A percentile compares a stretch with the other conserved stretches of the same genome.
Evolutionary conservation across 2,888 invertebrate genomes (phyloP).

Genomic region (Quadroppia sp.): DNA sequence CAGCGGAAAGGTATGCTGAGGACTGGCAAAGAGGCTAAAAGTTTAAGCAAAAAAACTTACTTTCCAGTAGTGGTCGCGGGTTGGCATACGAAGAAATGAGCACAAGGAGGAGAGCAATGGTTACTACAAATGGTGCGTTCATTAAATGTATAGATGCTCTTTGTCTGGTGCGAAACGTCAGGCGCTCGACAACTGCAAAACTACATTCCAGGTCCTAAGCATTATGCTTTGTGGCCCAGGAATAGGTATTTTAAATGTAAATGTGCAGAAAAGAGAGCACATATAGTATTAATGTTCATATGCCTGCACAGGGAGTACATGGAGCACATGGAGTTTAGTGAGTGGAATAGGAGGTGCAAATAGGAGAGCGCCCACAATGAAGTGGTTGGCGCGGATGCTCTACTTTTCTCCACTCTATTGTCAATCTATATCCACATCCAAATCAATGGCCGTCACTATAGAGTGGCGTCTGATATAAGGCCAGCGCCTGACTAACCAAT

Average conservation of each 20-base stretch:
- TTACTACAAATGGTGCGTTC: not conserved
- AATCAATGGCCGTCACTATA: not conserved
- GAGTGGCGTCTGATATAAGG: not conserved
- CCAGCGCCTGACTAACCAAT: constrained; percentile 20
- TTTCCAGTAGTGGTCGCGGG: not conserved
- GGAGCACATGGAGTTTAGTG: constrained; percentile 3
- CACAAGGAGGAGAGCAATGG: not conserved
- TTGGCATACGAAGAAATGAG: constrained; percentile 13
- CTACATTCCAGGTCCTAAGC: not conserved
- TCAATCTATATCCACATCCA: not conserved
- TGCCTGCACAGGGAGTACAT: constrained; percentile 17
- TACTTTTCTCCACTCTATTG: not conserved
- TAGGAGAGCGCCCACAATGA: constrained; percentile 29
- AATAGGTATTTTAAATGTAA: not conserved
- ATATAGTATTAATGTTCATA: constrained; percentile 8
- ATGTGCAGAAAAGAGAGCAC: not conserved
- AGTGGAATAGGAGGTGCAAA: constrained; percentile 27
- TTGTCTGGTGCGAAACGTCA: constrained; percentile 3
- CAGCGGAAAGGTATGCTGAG: not conserved
- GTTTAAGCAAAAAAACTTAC: not conserved
- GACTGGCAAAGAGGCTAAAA: constrained; percentile 13
- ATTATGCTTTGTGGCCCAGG: not conserved
- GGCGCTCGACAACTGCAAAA: not conserved
- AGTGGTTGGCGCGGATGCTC: constrained; percentile 22
- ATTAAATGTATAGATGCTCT: constrained; percentile 26